Evolutionary conservation across 2,888 invertebrate species (phyloP).

Genomic region (Microplitis manilae): DNA sequence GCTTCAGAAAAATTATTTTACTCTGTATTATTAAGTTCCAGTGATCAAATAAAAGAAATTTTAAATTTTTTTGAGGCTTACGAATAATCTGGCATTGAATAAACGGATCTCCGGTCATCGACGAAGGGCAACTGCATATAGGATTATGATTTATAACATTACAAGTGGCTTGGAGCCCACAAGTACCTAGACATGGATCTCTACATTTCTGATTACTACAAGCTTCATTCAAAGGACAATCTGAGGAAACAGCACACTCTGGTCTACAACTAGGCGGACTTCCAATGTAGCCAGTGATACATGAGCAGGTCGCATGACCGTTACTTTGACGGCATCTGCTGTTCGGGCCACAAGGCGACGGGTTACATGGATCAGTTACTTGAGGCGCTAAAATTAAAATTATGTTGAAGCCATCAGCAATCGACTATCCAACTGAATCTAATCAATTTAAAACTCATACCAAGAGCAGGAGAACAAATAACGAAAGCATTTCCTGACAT

Average conservation of each 20-base stretch:
- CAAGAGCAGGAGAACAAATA: slow-evolving; percentile 74
- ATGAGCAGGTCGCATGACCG: slow-evolving; percentile 78
- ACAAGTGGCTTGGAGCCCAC: slow-evolving; percentile 74
- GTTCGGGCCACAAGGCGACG: slow-evolving; percentile 80
- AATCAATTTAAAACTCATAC: neutral
- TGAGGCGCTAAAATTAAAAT: slow-evolving; percentile 68
- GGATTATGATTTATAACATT: slow-evolving; percentile 74
- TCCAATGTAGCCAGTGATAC: slow-evolving; percentile 78
- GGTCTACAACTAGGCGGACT: slow-evolving; percentile 80
- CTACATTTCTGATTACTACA: slow-evolving; percentile 78
- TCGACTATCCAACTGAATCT: no score
- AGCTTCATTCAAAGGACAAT: slow-evolving; percentile 77
- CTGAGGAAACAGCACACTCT: slow-evolving; percentile 80
- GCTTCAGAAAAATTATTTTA: slow-evolving; percentile 14
- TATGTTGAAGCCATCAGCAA: slow-evolving; percentile 50
- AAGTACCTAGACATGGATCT: slow-evolving; percentile 73
- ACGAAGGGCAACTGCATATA: slow-evolving; percentile 72
- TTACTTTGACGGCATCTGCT: slow-evolving; percentile 78
- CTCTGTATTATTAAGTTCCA: neutral
- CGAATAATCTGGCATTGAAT: slow-evolving; percentile 76
- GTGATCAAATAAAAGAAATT: neutral
- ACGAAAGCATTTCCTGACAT: slow-evolving; percentile 82
- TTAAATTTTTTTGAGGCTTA: slow-evolving; percentile 50
- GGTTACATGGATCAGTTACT: slow-evolving; percentile 74
- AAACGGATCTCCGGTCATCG: slow-evolving; percentile 72